Percentiles rank a stretch among this genome's conserved stretches.
Evolutionary conservation across 2,888 invertebrate species (phyloP).

Genomic region (Campaea margaritaria): DNA sequence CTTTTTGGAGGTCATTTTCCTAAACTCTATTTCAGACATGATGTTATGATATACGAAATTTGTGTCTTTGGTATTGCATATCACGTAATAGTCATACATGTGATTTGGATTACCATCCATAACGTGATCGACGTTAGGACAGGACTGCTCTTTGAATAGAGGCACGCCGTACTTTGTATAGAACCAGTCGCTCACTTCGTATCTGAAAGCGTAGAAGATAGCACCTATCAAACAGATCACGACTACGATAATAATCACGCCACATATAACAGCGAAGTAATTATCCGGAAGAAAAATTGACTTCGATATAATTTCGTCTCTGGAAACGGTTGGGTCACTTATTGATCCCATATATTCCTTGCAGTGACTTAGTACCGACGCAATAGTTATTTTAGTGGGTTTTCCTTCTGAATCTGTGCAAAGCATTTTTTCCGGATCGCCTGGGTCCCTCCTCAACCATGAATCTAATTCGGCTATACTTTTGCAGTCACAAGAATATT

Average conservation of each 20-base stretch:
- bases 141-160: conserved; percentile 90
- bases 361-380: conserved; percentile 85
- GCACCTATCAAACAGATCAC: conserved; percentile 89
- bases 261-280: conserved; percentile 91
- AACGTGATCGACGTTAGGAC: conserved; percentile 84
- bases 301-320: conserved; percentile 83
- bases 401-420: conserved; percentile 86
- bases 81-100: conserved; percentile 94
- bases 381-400: conserved; percentile 81
- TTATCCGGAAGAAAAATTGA: conserved; percentile 88
- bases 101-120: conserved; percentile 89
- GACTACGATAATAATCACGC: conserved; percentile 88
- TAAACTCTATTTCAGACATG: conserved; percentile 89
- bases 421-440: conserved; percentile 88
- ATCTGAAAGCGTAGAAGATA: conserved; percentile 90
- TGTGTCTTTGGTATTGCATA: conserved; percentile 93
- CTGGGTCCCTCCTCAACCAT: conserved; percentile 88
- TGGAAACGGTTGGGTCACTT: conserved; percentile 75
- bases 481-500: conserved; percentile 93
- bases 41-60: conserved; percentile 88
- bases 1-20: conserved; percentile 90
- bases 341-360: conserved; percentile 86
- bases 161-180: conserved; percentile 92
- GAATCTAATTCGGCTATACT: conserved; percentile 88
- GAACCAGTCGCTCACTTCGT: conserved; percentile 91